Evolutionary conservation across 2,888 invertebrate genomes (phyloP).

Genomic region (Drosophila suboccidentalis): DNA sequence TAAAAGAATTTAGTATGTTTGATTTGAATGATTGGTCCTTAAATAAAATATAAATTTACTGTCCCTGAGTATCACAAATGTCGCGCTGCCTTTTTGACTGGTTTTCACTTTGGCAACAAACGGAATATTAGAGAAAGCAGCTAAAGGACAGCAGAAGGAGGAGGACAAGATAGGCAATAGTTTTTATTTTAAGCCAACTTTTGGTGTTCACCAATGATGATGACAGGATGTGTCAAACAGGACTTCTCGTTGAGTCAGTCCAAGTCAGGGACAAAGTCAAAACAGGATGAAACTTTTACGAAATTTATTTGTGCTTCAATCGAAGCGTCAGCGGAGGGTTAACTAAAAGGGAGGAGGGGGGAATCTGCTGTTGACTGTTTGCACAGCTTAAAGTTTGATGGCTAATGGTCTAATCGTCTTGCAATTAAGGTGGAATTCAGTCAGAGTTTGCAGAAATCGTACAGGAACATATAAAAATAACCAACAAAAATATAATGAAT

Average conservation of each 20-base stretch:
- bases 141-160: neutral
- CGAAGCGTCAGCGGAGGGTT: neutral
- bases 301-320: slow-evolving; percentile 52
- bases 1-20: no score
- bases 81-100: neutral
- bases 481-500: neutral
- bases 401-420: slow-evolving; percentile 19
- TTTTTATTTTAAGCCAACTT: slow-evolving; percentile 45
- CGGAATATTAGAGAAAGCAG: slow-evolving; percentile 39
- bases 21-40: no score
- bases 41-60: no score
- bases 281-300: slow-evolving; percentile 42
- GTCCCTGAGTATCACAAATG: neutral
- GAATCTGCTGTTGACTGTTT: slow-evolving; percentile 2
- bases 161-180: neutral
- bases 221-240: slow-evolving; percentile 71
- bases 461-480: no score
- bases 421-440: slow-evolving; percentile 2
- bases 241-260: slow-evolving; percentile 29
- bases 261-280: slow-evolving; percentile 2
- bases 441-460: neutral
- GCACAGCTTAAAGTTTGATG: slow-evolving; percentile 24
- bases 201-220: slow-evolving; percentile 41
- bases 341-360: neutral
- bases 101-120: neutral